A percentile compares a stretch with the other conserved stretches of the same genome.
Evolutionary conservation across 2,797 vertebrate genomes (phyloP).

Genomic region (Micrastur ruficollis): DNA sequence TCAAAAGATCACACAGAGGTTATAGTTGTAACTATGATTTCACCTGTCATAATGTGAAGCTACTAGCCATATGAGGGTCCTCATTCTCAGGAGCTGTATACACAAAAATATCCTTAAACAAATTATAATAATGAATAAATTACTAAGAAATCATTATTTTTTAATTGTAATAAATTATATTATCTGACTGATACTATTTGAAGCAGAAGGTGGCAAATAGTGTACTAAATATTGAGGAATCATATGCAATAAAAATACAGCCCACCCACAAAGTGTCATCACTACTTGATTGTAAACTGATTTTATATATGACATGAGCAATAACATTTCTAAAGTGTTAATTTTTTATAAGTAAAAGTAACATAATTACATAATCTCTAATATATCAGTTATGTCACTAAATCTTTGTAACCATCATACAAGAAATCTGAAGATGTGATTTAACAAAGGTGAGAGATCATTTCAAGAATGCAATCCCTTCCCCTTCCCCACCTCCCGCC

Average conservation of each 20-base stretch:
- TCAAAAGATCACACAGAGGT: not conserved
- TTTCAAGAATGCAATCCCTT: not conserved
- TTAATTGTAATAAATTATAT: not conserved
- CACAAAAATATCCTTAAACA: not conserved
- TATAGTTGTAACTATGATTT: not conserved
- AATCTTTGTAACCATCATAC: not conserved
- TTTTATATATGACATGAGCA: not conserved
- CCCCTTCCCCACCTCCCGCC: not conserved
- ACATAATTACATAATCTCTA: too few relatives aligned
- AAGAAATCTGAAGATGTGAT: not conserved
- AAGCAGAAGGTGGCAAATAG: not conserved
- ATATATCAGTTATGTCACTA: not conserved
- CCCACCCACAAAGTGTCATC: fast-evolving
- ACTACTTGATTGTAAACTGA: not conserved
- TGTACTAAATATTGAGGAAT: not conserved
- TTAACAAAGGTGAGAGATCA: not conserved
- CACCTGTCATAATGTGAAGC: not conserved
- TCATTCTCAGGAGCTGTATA: not conserved
- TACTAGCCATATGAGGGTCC: not conserved
- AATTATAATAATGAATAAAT: not conserved
- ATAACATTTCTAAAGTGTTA: not conserved
- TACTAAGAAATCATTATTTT: not conserved
- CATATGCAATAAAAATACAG: not conserved
- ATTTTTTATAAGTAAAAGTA: not conserved
- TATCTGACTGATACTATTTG: not conserved